Base-by-base conservation (phyloP, 2,113 vertebrate species). In the Uria aalge region DNA sequence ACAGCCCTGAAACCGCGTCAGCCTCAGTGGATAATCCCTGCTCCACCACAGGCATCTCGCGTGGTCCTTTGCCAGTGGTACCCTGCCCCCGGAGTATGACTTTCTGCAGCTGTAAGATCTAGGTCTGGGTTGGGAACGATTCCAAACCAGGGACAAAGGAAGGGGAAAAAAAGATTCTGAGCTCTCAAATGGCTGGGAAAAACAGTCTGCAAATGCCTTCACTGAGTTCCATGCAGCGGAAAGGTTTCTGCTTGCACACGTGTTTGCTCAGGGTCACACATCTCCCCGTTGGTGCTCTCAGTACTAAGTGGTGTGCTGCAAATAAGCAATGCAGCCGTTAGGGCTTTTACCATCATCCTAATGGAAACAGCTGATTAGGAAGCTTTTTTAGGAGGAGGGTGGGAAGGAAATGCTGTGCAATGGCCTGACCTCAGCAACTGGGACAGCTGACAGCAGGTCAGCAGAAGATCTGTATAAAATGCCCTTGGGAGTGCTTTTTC, bases 1-100 rank as follows among this genome's bases (percentile, higher is more conserved):
- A 15, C 3, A 45, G 12, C 59, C 34, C 60, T 4, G 3, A 0
- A 2, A 47, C 57, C 2, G 2, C 36, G 24, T 43, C 27, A n/a
- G 11, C 21, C 45, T 43, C 15, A 6, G 14, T 0, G 2, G 48
- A n/a, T 24, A 34, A 53, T 23, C 36, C 43, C 59, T 56, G 63
- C 45, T 53, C 57, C 15, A 59, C 38, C 43, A 22, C 59, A 26
- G 30, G 45, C 50, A 60, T 27, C 73, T 59, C 32, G 1, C 3
- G 26, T 3, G 30, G 16, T 43, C 6, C 47, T 29, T 23, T 5
- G 10, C 22, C 62, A n/a, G 30, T 1, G 9, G 30, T 26, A 18
- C 62, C 48, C 56, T 40, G 17, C 8, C 9, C 6, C 30, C 15
- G 1, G 15, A 8, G 36, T 5, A 4, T 6, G 30, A 64, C 36